Evolutionary conservation across 1,140 invertebrate species (phyloP), one percentile per base, ranked within the genome.

Genomic region (Papilio polytes): DNA sequence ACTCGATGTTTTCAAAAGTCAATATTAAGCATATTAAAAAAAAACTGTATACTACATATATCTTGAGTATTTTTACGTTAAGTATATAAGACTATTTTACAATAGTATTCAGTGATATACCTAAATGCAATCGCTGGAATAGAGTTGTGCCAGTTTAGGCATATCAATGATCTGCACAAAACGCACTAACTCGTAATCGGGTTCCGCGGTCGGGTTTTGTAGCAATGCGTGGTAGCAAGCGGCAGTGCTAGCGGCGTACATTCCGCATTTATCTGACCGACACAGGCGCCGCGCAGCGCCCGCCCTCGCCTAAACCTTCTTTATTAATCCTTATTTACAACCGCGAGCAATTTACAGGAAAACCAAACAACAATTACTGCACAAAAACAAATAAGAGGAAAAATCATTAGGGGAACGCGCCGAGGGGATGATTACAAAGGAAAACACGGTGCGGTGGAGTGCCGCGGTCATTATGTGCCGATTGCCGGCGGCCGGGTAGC

Each of bases 361-460:
- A 92, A 94, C 90, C 91, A 92, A 94, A 94, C 91, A 94, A 84
- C 90, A 93, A 94, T 94, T 94, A 93, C 89, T 82, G 84, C 87
- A 92, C 88, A 91, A 93, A 94, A 93, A 94, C 92, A 94, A 94
- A 94, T 91, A 94, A 83, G 84, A 90, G 90, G 91, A 91, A 92
- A 92, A 93, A 93, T 93, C 91, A 91, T 92, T 91, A 91, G 88
- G 91, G 91, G 90, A 87, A 86, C 87, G 80, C 80, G 83, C 83
- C 78, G 81, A 84, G 88, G 91, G 89, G 90, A 83, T 88, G 90
- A 90, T 91, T 86, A 94, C 92, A 93, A 94, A 90, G 87, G 88
- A 88, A 89, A 92, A 90, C 89, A 91, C 83, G 84, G 80, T 76
- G 83, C 78, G 81, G 66, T 88, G 86, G 88, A 89, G 88, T 90